These are phyloP conservation scores for Progne subis DNA, from an alignment of 2,113 vertebrate species.

Conservation along the genomic window DNA sequence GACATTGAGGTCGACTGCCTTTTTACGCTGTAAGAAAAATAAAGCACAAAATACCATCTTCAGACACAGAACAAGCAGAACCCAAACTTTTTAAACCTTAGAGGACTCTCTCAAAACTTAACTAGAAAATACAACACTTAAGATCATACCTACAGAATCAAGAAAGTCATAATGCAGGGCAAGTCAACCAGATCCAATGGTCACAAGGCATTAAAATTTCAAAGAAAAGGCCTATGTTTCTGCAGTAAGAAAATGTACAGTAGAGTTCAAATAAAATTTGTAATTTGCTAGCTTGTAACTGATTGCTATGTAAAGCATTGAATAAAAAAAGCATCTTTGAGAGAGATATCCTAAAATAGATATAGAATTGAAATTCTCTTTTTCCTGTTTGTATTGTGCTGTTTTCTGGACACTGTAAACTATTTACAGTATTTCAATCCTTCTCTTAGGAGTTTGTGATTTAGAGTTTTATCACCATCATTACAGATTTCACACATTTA, in stretches of 20 bases:
- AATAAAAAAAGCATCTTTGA: not conserved
- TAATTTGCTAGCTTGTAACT: not conserved
- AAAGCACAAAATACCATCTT: not conserved
- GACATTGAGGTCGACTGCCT: constrained; percentile 88
- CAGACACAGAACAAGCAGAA: not conserved
- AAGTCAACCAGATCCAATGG: not conserved
- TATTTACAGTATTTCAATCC: not conserved
- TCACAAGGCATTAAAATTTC: not conserved
- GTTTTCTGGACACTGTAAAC: not conserved
- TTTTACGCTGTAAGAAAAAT: constrained; percentile 79
- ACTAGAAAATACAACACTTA: not conserved
- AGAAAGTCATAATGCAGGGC: not conserved
- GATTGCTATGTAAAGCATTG: not conserved
- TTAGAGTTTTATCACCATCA: not conserved
- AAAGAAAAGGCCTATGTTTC: not conserved
- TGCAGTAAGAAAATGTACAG: not conserved
- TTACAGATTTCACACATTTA: not conserved
- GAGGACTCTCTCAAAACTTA: not conserved
- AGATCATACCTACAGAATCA: not conserved
- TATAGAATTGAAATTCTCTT: not conserved
- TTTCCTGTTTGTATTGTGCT: not conserved
- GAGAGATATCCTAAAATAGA: not conserved
- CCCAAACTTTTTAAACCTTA: not conserved
- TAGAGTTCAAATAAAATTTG: not conserved
- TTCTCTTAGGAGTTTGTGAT: not conserved